phyloP scores from a whole-genome alignment of 2,888 invertebrate species.

The Apocheima hispidaria region DNA sequence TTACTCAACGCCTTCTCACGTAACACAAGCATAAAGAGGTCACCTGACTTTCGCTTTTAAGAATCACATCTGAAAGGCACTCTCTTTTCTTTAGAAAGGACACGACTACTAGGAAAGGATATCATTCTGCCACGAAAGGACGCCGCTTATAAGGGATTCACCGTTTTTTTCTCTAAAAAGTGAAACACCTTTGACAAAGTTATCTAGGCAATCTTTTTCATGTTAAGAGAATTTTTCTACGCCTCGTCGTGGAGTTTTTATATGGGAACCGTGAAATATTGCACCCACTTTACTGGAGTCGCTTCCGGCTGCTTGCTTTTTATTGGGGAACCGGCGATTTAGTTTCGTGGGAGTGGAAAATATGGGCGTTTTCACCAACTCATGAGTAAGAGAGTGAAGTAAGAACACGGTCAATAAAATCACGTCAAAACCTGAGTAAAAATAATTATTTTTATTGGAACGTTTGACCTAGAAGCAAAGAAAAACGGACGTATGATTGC shows the following conservation, averaged over 20 bases:
- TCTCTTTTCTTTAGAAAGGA: slow-evolving; percentile 50
- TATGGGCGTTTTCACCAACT: slow-evolving; percentile 28
- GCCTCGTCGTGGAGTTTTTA: slow-evolving; percentile 40
- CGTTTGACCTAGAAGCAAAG: too few relatives aligned
- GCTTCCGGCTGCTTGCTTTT: slow-evolving; percentile 37
- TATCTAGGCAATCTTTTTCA: slow-evolving; percentile 69
- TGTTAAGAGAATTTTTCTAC: slow-evolving; percentile 43
- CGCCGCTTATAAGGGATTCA: slow-evolving; percentile 44
- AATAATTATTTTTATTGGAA: too few relatives aligned
- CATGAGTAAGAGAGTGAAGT: slow-evolving; percentile 7
- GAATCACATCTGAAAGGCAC: slow-evolving; percentile 45
- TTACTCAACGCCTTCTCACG: slow-evolving; percentile 14
- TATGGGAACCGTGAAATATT: slow-evolving; percentile 46
- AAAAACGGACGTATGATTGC: too few relatives aligned
- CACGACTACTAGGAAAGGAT: slow-evolving; percentile 47
- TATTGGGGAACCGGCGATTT: slow-evolving; percentile 34
- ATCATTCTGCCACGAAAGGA: slow-evolving; percentile 45
- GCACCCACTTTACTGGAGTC: slow-evolving; percentile 43
- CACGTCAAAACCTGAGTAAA: background rate
- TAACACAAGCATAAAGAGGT: slow-evolving; percentile 45
- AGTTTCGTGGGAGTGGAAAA: slow-evolving; percentile 38
- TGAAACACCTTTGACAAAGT: slow-evolving; percentile 66
- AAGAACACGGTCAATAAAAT: background rate
- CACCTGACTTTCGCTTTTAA: slow-evolving; percentile 45
- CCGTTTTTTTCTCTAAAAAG: slow-evolving; percentile 62